A percentile compares a stretch with the other conserved stretches of the same genome.
These are phyloP conservation scores for Tyrannus savana DNA, from an alignment of 2,113 vertebrate genomes.

Conservation along the genomic window DNA sequence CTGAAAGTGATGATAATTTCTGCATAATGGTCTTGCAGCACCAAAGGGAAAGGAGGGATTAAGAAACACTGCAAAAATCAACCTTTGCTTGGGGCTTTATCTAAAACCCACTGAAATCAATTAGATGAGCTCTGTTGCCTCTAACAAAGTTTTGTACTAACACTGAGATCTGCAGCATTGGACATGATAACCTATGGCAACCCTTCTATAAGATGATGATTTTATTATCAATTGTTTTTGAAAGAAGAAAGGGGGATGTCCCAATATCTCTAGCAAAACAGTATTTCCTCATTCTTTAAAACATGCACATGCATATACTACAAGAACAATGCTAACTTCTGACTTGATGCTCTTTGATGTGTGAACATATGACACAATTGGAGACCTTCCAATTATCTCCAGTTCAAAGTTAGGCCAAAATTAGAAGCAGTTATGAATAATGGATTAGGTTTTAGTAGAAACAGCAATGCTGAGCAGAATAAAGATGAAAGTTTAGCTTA, in stretches of 20 bases:
- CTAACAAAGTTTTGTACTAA: background rate
- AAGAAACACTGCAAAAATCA: background rate
- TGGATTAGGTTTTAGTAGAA: slow-evolving; percentile 43
- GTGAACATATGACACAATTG: slow-evolving; percentile 8
- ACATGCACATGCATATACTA: background rate
- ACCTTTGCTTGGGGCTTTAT: background rate
- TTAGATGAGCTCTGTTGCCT: background rate
- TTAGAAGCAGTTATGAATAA: slow-evolving; percentile 65
- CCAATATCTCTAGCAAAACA: background rate
- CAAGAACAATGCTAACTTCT: background rate
- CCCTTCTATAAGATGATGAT: background rate
- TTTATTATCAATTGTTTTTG: background rate
- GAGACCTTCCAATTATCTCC: slow-evolving; percentile 50
- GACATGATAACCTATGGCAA: background rate
- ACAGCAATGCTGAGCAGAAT: slow-evolving; percentile 14
- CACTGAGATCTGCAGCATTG: background rate
- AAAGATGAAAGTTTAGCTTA: slow-evolving; percentile 50
- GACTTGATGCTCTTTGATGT: slow-evolving; percentile 33
- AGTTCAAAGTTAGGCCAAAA: slow-evolving; percentile 65
- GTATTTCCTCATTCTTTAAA: background rate
- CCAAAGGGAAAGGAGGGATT: background rate
- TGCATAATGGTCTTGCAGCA: background rate
- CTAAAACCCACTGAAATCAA: background rate
- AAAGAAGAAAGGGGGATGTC: background rate
- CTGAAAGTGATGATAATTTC: background rate